These are phyloP conservation scores for Zapornia atra DNA, from an alignment of 2,113 vertebrate species.

Conservation along the genomic window DNA sequence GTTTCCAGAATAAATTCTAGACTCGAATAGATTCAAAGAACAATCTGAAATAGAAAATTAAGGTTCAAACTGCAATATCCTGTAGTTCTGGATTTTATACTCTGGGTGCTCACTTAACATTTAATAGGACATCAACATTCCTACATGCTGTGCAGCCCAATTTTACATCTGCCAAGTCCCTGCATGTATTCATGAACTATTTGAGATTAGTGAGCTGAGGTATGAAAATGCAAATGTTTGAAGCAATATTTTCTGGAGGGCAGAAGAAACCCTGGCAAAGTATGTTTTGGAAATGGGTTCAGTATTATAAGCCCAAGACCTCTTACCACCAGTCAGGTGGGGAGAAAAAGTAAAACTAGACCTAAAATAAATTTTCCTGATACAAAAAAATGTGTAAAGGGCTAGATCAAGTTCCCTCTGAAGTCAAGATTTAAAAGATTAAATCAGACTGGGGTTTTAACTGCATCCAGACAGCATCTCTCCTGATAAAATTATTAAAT, in stretches of 20 bases:
- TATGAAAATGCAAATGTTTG: neutral
- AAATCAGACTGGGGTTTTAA: neutral
- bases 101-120: neutral
- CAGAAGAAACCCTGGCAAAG: neutral
- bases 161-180: neutral
- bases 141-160: neutral
- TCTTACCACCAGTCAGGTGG: neutral
- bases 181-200: neutral
- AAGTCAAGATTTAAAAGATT: neutral
- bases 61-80: neutral
- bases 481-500: neutral
- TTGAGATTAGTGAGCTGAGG: neutral
- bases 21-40: neutral
- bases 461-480: neutral
- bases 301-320: neutral
- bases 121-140: neutral
- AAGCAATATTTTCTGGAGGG: neutral
- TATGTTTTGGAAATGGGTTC: neutral
- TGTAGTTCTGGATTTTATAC: neutral
- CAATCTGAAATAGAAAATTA: neutral
- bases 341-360: neutral
- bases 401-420: neutral
- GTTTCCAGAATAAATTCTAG: neutral
- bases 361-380: neutral
- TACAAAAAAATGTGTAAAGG: neutral